Evolutionary conservation across 2,113 vertebrate genomes (phyloP).

Genomic region (Hyaena hyaena): DNA sequence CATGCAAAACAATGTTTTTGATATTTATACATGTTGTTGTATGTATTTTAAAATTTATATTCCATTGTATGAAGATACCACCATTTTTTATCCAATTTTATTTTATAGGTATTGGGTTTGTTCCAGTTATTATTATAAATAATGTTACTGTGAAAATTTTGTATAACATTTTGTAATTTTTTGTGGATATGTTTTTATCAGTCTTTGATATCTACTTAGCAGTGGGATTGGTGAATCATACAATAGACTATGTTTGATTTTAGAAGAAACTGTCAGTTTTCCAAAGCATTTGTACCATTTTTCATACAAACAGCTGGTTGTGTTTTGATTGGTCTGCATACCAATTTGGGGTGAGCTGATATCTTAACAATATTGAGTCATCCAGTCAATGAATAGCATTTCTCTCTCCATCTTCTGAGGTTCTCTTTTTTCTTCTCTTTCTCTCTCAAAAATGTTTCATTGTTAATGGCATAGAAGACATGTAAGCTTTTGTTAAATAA

Average conservation of each 20-base stretch:
- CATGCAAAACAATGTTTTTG: neutral
- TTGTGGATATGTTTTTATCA: neutral
- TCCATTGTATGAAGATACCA: neutral
- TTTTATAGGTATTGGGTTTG: neutral
- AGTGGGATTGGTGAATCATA: neutral
- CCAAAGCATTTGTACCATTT: neutral
- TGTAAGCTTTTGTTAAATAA: neutral
- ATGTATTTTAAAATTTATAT: conserved; percentile 23
- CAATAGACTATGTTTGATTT: neutral
- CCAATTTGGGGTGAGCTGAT: neutral
- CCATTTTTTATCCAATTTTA: neutral
- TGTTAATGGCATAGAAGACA: neutral
- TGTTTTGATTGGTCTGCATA: neutral
- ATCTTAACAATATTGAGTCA: neutral
- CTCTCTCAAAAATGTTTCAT: neutral
- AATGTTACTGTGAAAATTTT: neutral
- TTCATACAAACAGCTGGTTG: neutral
- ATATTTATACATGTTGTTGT: neutral
- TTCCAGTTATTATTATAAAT: neutral
- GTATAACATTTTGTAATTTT: neutral
- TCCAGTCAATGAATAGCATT: neutral
- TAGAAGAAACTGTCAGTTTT: conserved; percentile 38
- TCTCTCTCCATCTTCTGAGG: neutral
- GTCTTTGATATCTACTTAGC: neutral
- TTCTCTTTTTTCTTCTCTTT: neutral